Base-by-base conservation (phyloP, 2,797 vertebrate species). In the Anguilla obscura region DNA sequence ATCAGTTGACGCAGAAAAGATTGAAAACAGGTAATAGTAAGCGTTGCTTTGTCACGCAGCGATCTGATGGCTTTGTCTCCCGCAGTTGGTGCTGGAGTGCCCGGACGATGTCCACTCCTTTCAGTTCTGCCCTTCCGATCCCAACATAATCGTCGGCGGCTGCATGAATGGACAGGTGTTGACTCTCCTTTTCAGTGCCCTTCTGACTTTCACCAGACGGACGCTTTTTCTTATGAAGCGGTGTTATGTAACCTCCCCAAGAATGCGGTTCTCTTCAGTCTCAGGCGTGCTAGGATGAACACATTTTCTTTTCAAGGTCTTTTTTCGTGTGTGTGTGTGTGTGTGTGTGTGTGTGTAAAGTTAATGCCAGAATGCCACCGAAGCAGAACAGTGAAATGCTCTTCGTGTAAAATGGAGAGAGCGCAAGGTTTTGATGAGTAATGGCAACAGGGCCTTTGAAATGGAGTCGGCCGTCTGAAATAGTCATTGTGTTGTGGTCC, bases 141-240 rank as follows among this genome's bases (percentile, higher is more conserved):
- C 98, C 88, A 97, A 97, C 91, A 96, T 99, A 92, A 97, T 99
- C 87, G 97, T 95, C 93, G 98, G 97, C 69, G 97, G 98, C 90
- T 98, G 97, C 91, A 93, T 94, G 9, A 97, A 98, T 84, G 98
- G 98, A 89, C 97, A 99, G 98, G 98, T 99, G 94, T 79, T 91
- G 87, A 88, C 71, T 89, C 80, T 90, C 9, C 54, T 27, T 90
- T 84, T 86, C 56, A 52, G 16, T 83, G 33, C 60, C 33, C 36
- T 45, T 58, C 60, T 86, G 52, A 27, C 58, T 84, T 33, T 86
- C 85, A 85, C n/a, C 88, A 56, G 63, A 56, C 12, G 71, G 45
- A 45, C n/a, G 18, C 84, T 66, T 88, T 84, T 79, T 79, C 84
- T 85, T 60, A 60, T 84, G n/a, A 69, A 52, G 16, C 21, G 86